A percentile compares a stretch with the other conserved stretches of the same genome.
These are phyloP conservation scores for Elgaria multicarinata DNA, from an alignment of 2,113 vertebrate species.

Conservation along the genomic window DNA sequence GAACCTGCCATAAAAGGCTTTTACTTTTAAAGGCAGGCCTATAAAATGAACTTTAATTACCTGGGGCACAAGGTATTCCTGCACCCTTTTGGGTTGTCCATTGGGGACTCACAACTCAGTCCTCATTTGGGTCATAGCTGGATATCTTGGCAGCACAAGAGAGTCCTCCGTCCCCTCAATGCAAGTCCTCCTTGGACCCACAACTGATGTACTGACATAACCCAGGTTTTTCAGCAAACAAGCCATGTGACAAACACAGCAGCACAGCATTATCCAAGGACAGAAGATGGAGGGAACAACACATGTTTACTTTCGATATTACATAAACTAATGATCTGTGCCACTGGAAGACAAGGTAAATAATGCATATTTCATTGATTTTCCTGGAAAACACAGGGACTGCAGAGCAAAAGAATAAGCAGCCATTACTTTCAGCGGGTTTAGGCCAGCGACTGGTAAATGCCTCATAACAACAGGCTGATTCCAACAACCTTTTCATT, in stretches of 20 bases:
- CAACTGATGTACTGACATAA: neutral
- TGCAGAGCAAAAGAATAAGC: neutral
- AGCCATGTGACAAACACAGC: neutral
- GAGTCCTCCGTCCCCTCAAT: neutral
- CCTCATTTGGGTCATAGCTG: too few species aligned
- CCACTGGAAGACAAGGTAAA: constrained; percentile 59
- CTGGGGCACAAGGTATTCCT: too few species aligned
- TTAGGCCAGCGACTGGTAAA: neutral
- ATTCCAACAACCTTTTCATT: neutral
- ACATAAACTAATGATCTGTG: constrained; percentile 61
- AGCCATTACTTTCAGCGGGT: neutral
- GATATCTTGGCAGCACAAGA: too few species aligned
- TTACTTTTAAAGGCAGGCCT: too few species aligned
- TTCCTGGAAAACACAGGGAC: neutral
- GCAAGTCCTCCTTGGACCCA: neutral
- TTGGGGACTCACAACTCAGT: too few species aligned
- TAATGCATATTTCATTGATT: constrained; percentile 27
- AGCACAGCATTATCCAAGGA: neutral
- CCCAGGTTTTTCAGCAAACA: neutral
- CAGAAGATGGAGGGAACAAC: too few species aligned
- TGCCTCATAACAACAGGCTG: neutral
- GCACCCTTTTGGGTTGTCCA: too few species aligned
- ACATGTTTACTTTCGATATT: constrained; percentile 37
- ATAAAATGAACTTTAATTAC: too few species aligned
- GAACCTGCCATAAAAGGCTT: too few species aligned